These are phyloP conservation scores for Abramis brama DNA, from an alignment of 2,113 vertebrate genomes.

Conservation along the genomic window DNA sequence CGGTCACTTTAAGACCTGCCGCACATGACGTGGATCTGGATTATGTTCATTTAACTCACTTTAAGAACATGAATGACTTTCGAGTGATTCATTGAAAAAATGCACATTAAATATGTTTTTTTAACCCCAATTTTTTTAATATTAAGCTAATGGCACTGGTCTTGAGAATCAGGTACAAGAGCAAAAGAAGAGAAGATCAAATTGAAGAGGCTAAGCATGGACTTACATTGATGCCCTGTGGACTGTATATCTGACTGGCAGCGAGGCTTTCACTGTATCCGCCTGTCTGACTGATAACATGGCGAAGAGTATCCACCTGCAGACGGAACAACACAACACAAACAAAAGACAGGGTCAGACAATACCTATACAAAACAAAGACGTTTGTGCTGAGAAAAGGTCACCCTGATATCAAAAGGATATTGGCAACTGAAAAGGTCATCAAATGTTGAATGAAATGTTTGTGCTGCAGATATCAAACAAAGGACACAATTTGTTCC, in stretches of 20 bases:
- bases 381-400: constrained; percentile 71
- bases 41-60: too few species aligned
- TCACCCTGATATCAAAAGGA: constrained; percentile 76
- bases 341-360: constrained; percentile 72
- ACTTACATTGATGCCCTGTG: constrained; percentile 99
- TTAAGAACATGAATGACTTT: too few species aligned
- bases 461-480: constrained; percentile 61
- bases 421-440: constrained; percentile 73
- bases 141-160: background rate
- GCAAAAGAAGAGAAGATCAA: constrained; percentile 21
- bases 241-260: constrained; percentile 99
- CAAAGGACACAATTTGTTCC: constrained; percentile 54
- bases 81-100: too few species aligned
- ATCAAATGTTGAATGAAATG: constrained; percentile 65
- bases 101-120: too few species aligned
- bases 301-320: constrained; percentile 99
- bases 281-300: constrained; percentile 99
- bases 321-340: constrained; percentile 63
- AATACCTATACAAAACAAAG: constrained; percentile 70
- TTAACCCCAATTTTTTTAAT: constrained; percentile 4
- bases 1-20: too few species aligned
- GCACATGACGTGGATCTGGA: too few species aligned
- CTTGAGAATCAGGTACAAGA: constrained; percentile 35
- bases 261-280: constrained; percentile 99
- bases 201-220: constrained; percentile 64